A percentile compares a stretch with the other conserved stretches of the same genome.
phyloP scores from a whole-genome alignment of 2,113 vertebrate genomes.

The Psittacara wagleri region DNA sequence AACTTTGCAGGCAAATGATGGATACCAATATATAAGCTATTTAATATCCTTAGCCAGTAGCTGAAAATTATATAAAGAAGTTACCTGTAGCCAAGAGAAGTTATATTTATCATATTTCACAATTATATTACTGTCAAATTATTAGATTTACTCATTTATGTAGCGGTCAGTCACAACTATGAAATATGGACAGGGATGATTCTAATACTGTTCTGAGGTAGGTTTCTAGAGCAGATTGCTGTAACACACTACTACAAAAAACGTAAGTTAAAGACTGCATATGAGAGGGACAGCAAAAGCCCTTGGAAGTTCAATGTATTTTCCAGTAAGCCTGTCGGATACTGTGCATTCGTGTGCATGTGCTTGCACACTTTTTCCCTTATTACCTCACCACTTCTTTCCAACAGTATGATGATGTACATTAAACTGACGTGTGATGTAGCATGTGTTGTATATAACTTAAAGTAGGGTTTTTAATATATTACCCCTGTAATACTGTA shows the following conservation, averaged over 20 bases:
- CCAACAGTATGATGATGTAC: conserved; percentile 55
- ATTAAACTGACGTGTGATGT: conserved; percentile 44
- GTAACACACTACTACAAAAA: not conserved
- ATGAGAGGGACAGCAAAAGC: not conserved
- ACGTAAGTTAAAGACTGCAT: not conserved
- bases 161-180: not conserved
- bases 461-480: conserved; percentile 70
- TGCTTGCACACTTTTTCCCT: conserved; percentile 20
- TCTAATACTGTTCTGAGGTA: not conserved
- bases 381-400: conserved; percentile 74
- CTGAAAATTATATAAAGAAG: not conserved
- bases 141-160: conserved; percentile 18
- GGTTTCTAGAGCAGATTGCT: not conserved
- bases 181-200: not conserved
- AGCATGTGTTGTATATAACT: conserved; percentile 74
- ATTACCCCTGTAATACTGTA: conserved; percentile 71
- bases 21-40: conserved; percentile 53
- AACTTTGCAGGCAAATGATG: conserved; percentile 72
- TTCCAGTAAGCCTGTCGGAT: not conserved
- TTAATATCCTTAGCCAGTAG: conserved; percentile 42
- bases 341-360: not conserved
- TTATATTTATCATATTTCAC: conserved; percentile 21
- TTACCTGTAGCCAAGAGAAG: conserved; percentile 24
- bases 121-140: conserved; percentile 3
- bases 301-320: not conserved